Percentiles rank a stretch among this genome's conserved stretches.
Evolutionary conservation across 2,113 vertebrate genomes (phyloP).

Genomic region (Thunnus thynnus): DNA sequence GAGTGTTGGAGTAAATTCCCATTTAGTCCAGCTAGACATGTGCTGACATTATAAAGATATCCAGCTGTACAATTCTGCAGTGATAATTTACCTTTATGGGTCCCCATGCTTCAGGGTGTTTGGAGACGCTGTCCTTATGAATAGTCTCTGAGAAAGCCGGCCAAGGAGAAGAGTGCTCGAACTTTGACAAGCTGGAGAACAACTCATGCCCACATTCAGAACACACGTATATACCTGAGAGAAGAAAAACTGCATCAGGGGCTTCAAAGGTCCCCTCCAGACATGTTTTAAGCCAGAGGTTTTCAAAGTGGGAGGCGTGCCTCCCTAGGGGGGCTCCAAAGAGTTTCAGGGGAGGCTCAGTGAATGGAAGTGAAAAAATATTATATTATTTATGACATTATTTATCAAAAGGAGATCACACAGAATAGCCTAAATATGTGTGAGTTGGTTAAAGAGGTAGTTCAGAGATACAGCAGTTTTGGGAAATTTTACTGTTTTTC

Average conservation of each 20-base stretch:
- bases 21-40: neutral
- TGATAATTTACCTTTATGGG: constrained; percentile 65
- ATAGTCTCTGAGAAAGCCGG: constrained; percentile 91
- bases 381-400: too few relatives aligned
- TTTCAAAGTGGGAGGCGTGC: too few relatives aligned
- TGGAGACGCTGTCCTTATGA: constrained; percentile 88
- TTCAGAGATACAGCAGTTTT: too few relatives aligned
- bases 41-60: neutral
- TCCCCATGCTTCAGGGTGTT: constrained; percentile 76
- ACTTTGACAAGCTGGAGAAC: constrained; percentile 92
- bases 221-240: constrained; percentile 89
- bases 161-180: constrained; percentile 91
- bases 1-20: neutral
- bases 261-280: too few relatives aligned
- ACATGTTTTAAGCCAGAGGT: too few relatives aligned
- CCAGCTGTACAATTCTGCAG: neutral
- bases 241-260: neutral
- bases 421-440: too few relatives aligned
- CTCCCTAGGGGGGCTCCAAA: too few relatives aligned
- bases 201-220: constrained; percentile 89
- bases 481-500: too few relatives aligned
- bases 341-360: too few relatives aligned
- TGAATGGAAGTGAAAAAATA: too few relatives aligned
- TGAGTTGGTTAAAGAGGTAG: too few relatives aligned
- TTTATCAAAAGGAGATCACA: too few relatives aligned